Percentiles rank a stretch among this genome's conserved stretches.
Evolutionary conservation across 2,113 vertebrate species (phyloP).

Genomic region (Phodopus roborovskii): DNA sequence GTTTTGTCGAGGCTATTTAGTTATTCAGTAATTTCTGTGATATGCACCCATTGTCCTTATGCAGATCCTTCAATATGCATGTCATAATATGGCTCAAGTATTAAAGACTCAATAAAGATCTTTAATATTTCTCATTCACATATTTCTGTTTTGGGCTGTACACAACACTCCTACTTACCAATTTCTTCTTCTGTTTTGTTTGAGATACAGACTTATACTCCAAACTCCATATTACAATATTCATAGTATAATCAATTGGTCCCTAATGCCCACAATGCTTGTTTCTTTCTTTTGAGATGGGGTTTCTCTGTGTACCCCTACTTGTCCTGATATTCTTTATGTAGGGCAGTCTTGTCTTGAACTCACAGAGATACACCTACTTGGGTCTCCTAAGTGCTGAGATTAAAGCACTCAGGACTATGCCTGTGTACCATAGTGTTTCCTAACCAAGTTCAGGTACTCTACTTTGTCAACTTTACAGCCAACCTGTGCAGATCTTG

Average conservation of each 20-base stretch:
- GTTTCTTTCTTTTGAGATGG: neutral
- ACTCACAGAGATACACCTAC: neutral
- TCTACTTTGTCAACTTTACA: neutral
- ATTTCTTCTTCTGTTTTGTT: neutral
- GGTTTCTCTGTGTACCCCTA: neutral
- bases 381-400: neutral
- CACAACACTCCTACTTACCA: neutral
- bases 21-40: neutral
- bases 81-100: neutral
- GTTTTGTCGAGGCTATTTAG: neutral
- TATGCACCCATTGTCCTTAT: neutral
- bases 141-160: neutral
- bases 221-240: neutral
- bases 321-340: neutral
- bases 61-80: neutral
- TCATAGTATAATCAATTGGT: neutral
- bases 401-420: neutral
- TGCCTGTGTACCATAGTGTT: neutral
- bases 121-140: neutral
- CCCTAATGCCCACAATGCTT: neutral
- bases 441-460: neutral
- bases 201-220: neutral
- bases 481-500: neutral
- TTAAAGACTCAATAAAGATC: neutral
- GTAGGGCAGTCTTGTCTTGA: neutral